phyloP scores from a whole-genome alignment of 2,888 invertebrate genomes.

The Peribatodes rhomboidaria region DNA sequence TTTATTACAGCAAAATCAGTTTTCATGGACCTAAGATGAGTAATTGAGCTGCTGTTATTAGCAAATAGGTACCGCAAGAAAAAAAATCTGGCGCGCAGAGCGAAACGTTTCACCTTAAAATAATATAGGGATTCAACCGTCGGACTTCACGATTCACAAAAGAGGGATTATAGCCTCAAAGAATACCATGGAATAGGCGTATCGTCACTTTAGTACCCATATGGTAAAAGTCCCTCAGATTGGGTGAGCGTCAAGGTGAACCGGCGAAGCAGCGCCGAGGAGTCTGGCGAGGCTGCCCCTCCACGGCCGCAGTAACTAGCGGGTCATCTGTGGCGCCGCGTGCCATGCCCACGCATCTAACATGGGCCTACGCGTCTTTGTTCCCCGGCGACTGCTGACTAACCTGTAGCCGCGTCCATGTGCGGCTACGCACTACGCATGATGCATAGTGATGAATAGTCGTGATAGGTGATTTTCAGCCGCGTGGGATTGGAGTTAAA shows the following conservation, averaged over 20 bases:
- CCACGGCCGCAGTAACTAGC: constrained; percentile 35
- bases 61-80: too few species aligned
- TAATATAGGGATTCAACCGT: too few species aligned
- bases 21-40: too few species aligned
- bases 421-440: constrained; percentile 65
- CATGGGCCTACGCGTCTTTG: constrained; percentile 69
- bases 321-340: constrained; percentile 31
- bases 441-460: constrained; percentile 64
- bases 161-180: constrained; percentile 18
- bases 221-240: constrained; percentile 50
- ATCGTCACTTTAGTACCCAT: constrained; percentile 8
- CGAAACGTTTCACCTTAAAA: not conserved
- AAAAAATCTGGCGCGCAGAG: too few species aligned
- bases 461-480: constrained; percentile 44
- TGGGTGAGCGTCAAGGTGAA: constrained; percentile 75
- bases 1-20: too few species aligned
- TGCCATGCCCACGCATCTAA: constrained; percentile 67
- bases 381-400: constrained; percentile 11
- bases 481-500: constrained; percentile 21
- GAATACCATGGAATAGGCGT: constrained; percentile 6
- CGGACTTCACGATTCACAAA: constrained; percentile 1
- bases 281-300: constrained; percentile 67
- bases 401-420: constrained; percentile 55
- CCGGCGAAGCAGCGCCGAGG: constrained; percentile 72
- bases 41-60: too few species aligned